A percentile compares a stretch with the other conserved stretches of the same genome.
phyloP scores from a whole-genome alignment of 2,113 vertebrate genomes.

The Pseudopodoces humilis region DNA sequence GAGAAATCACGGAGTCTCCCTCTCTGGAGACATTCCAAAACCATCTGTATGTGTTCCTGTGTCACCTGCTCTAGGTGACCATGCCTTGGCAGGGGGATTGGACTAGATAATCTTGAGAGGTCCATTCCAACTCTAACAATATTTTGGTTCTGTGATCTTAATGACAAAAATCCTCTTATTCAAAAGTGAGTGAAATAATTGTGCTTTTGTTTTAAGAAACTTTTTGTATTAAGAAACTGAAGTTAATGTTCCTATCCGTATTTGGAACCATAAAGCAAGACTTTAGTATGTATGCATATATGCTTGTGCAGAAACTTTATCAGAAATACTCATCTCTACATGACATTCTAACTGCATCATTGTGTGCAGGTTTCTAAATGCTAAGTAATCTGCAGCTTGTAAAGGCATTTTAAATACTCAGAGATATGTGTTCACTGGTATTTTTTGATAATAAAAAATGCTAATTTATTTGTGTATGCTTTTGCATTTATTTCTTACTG shows the following conservation, averaged over 20 bases:
- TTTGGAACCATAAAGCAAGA: not conserved
- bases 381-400: not conserved
- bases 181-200: not conserved
- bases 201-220: not conserved
- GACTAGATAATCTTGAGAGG: accelerated
- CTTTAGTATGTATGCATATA: not conserved
- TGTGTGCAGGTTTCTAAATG: not conserved
- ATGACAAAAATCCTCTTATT: not conserved
- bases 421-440: not conserved
- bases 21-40: not conserved
- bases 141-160: not conserved
- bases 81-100: not conserved
- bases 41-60: not conserved
- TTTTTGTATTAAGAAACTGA: not conserved
- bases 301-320: not conserved
- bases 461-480: accelerated
- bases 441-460: not conserved
- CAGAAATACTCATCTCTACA: not conserved
- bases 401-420: not conserved
- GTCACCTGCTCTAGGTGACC: not conserved
- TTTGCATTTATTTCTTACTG: not conserved
- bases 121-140: not conserved
- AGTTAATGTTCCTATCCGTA: not conserved
- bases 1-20: not conserved
- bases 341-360: not conserved